phyloP scores from a whole-genome alignment of 2,888 invertebrate genomes.

The Eulithis prunata region DNA sequence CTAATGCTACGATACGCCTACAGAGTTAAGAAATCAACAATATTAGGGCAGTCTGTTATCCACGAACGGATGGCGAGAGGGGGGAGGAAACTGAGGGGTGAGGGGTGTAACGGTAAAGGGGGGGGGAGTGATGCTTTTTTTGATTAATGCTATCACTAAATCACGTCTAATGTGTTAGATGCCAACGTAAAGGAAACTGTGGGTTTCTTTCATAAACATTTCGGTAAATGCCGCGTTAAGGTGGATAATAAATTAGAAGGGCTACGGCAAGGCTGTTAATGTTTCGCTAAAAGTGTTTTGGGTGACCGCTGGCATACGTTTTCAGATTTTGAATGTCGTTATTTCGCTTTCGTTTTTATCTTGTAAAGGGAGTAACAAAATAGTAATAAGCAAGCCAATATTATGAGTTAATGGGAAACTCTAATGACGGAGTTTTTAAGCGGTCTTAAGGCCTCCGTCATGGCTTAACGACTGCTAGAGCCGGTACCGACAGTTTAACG shows the following conservation, averaged over 20 bases:
- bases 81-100: too few relatives aligned
- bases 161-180: constrained; percentile 60
- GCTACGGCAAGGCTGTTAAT: constrained; percentile 39
- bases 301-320: constrained; percentile 21
- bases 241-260: constrained; percentile 43
- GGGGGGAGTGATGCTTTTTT: constrained; percentile 47
- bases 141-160: constrained; percentile 70
- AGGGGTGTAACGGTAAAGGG: not conserved
- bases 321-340: not conserved
- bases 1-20: constrained; percentile 3
- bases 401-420: too few relatives aligned
- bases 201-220: constrained; percentile 49
- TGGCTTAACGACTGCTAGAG: too few relatives aligned
- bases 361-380: not conserved
- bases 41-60: constrained; percentile 45
- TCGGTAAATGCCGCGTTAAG: constrained; percentile 47
- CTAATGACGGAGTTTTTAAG: too few relatives aligned
- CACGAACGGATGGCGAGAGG: constrained; percentile 34
- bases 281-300: constrained; percentile 38
- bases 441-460: too few relatives aligned
- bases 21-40: constrained; percentile 44
- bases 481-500: too few relatives aligned
- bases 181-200: constrained; percentile 49
- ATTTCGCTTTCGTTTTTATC: not conserved
- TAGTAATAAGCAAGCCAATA: too few relatives aligned